These are phyloP conservation scores for Melieria omissa DNA, from an alignment of 2,888 invertebrate genomes.

Conservation along the genomic window DNA sequence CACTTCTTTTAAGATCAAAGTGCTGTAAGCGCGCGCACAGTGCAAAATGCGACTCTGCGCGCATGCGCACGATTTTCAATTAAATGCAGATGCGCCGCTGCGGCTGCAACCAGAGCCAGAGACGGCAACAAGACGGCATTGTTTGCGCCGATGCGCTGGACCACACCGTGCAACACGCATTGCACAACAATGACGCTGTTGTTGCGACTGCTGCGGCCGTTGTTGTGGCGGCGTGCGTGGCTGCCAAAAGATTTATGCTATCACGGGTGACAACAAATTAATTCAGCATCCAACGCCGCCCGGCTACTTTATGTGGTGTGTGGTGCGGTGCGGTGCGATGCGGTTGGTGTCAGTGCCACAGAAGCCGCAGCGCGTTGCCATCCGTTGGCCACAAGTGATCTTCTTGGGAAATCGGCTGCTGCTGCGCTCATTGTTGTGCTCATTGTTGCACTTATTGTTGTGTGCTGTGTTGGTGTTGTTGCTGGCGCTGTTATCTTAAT, in stretches of 20 bases:
- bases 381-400: background rate
- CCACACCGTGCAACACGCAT: constrained; percentile 30
- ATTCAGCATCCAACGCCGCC: constrained; percentile 53
- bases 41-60: constrained; percentile 9
- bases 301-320: too few relatives aligned
- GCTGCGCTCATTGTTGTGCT: background rate
- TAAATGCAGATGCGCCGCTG: constrained; percentile 43
- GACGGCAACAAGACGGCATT: background rate
- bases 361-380: constrained; percentile 6
- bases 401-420: background rate
- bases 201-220: background rate
- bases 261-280: constrained; percentile 65
- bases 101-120: constrained; percentile 1
- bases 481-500: constrained; percentile 63
- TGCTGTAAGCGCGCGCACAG: constrained; percentile 56
- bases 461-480: constrained; percentile 12
- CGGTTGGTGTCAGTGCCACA: background rate
- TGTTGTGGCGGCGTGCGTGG: constrained; percentile 8
- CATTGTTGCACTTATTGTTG: background rate
- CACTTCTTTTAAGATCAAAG: constrained; percentile 66
- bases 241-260: constrained; percentile 53
- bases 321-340: background rate
- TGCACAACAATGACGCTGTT: background rate
- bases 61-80: constrained; percentile 49
- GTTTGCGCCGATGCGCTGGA: constrained; percentile 13